phyloP scores from a whole-genome alignment of 2,113 vertebrate genomes.

The Hypomesus transpacificus region DNA sequence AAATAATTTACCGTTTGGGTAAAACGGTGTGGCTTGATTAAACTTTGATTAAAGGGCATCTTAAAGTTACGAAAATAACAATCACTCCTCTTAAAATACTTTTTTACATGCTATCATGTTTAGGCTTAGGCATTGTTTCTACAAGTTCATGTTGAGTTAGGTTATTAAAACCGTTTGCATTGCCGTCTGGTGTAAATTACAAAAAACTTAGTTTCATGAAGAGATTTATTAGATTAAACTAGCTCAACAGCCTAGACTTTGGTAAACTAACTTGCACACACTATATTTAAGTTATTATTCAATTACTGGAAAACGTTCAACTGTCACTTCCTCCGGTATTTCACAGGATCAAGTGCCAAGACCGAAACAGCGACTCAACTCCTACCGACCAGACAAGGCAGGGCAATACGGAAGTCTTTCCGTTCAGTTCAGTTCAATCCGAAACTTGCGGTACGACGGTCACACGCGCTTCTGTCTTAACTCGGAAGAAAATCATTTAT shows the following conservation, averaged over 20 bases:
- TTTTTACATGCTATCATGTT: too few species aligned
- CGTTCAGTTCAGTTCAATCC: constrained; percentile 45
- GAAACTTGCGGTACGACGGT: constrained; percentile 31
- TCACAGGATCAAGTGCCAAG: not conserved
- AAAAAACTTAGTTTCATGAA: not conserved
- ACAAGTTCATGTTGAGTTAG: not conserved
- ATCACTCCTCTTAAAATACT: too few species aligned
- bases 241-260: too few species aligned
- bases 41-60: too few species aligned
- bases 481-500: constrained; percentile 32
- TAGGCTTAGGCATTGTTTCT: too few species aligned
- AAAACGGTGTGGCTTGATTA: too few species aligned
- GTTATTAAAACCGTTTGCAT: not conserved
- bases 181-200: not conserved
- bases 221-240: too few species aligned
- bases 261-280: too few species aligned
- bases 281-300: too few species aligned
- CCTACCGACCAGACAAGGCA: constrained; percentile 30
- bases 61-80: too few species aligned
- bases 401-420: constrained; percentile 64
- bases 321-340: not conserved
- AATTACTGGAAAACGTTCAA: too few species aligned
- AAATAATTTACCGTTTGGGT: too few species aligned
- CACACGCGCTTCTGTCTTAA: constrained; percentile 33
- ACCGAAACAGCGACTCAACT: constrained; percentile 33